Conservation (phyloP, 2,113 vertebrate species). For the Sinocyclocheilus grahami region DNA sequence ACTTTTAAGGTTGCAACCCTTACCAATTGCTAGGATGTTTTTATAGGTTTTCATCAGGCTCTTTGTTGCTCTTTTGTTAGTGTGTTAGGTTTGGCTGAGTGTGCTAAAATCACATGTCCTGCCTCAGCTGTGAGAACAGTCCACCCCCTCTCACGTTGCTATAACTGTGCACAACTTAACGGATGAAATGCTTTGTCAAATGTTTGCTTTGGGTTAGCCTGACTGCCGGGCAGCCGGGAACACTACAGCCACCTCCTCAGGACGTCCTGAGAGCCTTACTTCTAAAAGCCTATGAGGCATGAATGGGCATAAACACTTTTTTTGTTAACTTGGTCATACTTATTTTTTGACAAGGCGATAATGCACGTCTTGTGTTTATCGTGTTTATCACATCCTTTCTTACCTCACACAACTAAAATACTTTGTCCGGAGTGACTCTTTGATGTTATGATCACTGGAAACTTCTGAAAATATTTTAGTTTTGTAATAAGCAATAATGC, state of each 20-base stretch:
- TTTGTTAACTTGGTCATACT: not conserved
- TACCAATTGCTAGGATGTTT: not conserved
- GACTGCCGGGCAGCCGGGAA: not conserved
- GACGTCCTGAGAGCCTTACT: constrained; percentile 5
- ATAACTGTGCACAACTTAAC: constrained; percentile 20
- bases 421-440: not conserved
- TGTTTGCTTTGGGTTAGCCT: constrained; percentile 9
- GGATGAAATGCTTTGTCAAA: constrained; percentile 28
- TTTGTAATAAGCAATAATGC: not conserved
- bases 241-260: not conserved
- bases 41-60: constrained; percentile 16
- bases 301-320: not conserved
- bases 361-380: not conserved
- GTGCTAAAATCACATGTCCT: constrained; percentile 21
- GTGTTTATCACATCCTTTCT: not conserved
- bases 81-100: constrained; percentile 12
- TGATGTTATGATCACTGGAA: not conserved
- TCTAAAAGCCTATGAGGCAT: not conserved
- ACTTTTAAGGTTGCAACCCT: not conserved
- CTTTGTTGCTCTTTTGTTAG: constrained; percentile 7
- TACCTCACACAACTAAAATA: not conserved
- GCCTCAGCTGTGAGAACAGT: constrained; percentile 22
- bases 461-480: not conserved
- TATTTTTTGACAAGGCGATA: not conserved
- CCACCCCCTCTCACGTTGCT: constrained; percentile 6